These are phyloP conservation scores for Papilio xuthus DNA, from an alignment of 1,140 invertebrate genomes.

Conservation along the genomic window DNA sequence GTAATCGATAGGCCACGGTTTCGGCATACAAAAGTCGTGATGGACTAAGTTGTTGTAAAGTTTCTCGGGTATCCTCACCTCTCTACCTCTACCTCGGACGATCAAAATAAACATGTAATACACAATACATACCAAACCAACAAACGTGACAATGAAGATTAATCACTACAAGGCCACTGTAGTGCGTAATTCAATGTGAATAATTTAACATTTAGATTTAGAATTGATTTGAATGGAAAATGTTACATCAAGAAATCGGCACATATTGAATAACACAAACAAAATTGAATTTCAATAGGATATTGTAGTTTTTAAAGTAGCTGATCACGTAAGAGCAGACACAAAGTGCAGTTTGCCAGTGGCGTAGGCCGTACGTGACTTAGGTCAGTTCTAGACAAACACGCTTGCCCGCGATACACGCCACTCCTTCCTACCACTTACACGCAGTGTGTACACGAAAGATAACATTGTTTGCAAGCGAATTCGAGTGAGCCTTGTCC, in stretches of 20 bases:
- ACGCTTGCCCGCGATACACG: not conserved
- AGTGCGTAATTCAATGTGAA: not conserved
- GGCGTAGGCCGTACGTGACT: not conserved
- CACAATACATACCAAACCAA: not conserved
- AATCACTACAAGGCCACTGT: not conserved
- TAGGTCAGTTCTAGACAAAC: conserved; percentile 8
- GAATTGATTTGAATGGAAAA: not conserved
- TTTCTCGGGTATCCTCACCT: too few species aligned
- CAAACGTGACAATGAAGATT: not conserved
- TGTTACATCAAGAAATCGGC: too few species aligned
- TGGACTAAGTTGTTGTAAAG: not conserved
- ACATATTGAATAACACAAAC: not conserved
- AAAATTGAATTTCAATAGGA: not conserved
- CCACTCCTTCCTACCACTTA: not conserved
- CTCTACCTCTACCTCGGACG: not conserved
- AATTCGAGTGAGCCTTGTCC: not conserved
- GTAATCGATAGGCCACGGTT: too few species aligned
- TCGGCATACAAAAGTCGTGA: not conserved
- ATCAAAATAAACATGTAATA: not conserved
- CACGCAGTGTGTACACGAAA: conserved; percentile 17
- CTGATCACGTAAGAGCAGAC: not conserved
- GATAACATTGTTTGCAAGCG: conserved; percentile 24
- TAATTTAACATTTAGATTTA: not conserved
- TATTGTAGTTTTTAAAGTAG: not conserved
- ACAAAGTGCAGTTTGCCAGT: not conserved